These are phyloP conservation scores for Collichthys lucidus DNA, from an alignment of 2,113 vertebrate genomes.

Conservation along the genomic window DNA sequence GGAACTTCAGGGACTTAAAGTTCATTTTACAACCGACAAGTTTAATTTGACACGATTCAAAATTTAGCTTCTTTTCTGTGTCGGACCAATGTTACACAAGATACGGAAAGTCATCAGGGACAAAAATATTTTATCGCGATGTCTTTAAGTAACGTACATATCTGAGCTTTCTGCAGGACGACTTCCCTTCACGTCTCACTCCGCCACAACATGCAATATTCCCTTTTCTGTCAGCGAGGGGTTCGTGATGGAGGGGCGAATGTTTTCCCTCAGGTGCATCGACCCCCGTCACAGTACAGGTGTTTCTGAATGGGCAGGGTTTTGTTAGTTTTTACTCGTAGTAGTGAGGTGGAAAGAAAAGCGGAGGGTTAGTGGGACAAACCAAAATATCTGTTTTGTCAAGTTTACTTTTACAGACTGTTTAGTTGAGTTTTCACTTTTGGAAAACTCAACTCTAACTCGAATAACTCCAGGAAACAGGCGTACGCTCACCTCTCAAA, in stretches of 20 bases:
- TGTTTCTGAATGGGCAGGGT: conserved; percentile 8
- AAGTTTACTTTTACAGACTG: conserved; percentile 66
- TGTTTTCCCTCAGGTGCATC: conserved; percentile 68
- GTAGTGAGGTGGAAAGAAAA: background rate
- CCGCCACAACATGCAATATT: conserved; percentile 74
- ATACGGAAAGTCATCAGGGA: background rate
- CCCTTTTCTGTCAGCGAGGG: conserved; percentile 45
- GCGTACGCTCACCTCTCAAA: conserved; percentile 42
- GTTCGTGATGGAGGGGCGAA: conserved; percentile 51
- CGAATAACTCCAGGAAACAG: conserved; percentile 58
- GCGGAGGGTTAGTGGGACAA: conserved; percentile 21
- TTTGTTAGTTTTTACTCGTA: background rate
- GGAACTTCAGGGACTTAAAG: background rate
- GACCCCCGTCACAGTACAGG: conserved; percentile 15
- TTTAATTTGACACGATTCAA: too few relatives aligned
- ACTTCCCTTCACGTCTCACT: conserved; percentile 30
- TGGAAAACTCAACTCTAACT: conserved; percentile 41
- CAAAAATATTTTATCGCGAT: background rate
- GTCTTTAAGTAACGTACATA: background rate
- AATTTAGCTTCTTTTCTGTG: background rate
- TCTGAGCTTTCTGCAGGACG: conserved; percentile 28
- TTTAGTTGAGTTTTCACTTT: conserved; percentile 61
- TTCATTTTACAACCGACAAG: background rate
- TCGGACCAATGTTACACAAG: too few relatives aligned
- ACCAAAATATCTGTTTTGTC: conserved; percentile 64